Evolutionary conservation across 23 tunicate genomes (phyloP), one percentile per base, ranked within the genome.

Genomic region (Phallusia fumigata): DNA sequence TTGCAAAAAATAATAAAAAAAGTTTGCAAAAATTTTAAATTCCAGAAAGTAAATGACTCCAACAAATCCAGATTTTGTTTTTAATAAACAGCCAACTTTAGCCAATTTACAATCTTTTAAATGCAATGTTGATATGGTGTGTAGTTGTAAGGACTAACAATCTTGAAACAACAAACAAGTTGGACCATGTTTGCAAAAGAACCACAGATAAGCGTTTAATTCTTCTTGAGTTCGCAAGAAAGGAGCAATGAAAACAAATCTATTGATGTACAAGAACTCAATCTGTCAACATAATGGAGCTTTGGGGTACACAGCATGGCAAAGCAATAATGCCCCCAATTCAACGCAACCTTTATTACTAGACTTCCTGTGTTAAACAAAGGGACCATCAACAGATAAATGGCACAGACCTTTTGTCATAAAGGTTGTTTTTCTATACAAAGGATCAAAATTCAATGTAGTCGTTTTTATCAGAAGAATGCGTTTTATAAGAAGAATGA

Each of bases 231-330:
- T 24, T 8, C 15, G 69, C 69, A 58, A 58, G 69, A 58, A 58
- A 22, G 28, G 69, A 3, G 16, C 69, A 58, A 16, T 58, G 69
- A 58, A 58, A 58, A 58, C 69, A 58, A 22, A 58, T 21, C 69
- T 24, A 58, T 58, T 58, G 28, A 58, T 24, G 16, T 21, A 58
- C 69, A 58, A 58, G 69, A 58, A 22, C 69, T 58, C 69, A 58
- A 58, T 58, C 69, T 58, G 69, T 58, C 69, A 58, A 58, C 69
- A 58, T 58, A 58, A 58, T 58, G 13, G 69, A 58, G 32, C 80
- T 22, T 31, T 35, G 26, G 53, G 53, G 47, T 35, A 77, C 53
- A 28, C 33, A 77, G 50, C 31, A 77, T 40, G 33, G 52, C 21
- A 77, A 45, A 77, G 80, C 40, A 58, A 58, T 58, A 58, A 22